A percentile compares a stretch with the other conserved stretches of the same genome.
Evolutionary conservation across 2,888 invertebrate genomes (phyloP).

Genomic region (Drosophila demipolita): DNA sequence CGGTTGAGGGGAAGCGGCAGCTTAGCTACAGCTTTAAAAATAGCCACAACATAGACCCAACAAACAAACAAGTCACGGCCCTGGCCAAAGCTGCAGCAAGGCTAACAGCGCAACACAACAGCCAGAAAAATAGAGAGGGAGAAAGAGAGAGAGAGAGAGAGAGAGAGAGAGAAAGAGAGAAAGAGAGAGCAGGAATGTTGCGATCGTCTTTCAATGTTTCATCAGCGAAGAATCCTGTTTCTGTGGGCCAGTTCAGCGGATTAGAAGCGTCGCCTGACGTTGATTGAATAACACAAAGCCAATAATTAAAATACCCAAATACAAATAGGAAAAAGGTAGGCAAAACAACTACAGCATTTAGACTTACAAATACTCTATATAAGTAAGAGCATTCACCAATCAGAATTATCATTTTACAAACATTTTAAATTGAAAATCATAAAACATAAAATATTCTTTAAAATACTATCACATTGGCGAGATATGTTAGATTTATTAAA

Average conservation of each 20-base stretch:
- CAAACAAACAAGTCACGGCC: slow-evolving; percentile 75
- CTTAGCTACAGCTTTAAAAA: slow-evolving; percentile 58
- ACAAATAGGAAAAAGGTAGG: slow-evolving; percentile 4
- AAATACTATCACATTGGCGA: neutral
- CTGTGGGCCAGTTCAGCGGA: slow-evolving; percentile 55
- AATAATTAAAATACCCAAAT: slow-evolving; percentile 8
- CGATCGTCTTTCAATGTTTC: slow-evolving; percentile 67
- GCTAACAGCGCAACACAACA: slow-evolving; percentile 28
- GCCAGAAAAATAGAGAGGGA: neutral
- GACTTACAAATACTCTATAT: slow-evolving; percentile 9
- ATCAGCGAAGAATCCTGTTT: slow-evolving; percentile 70
- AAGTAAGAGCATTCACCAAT: neutral
- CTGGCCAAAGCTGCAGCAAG: slow-evolving; percentile 59
- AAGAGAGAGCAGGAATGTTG: slow-evolving; percentile 57
- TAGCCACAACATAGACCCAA: slow-evolving; percentile 64
- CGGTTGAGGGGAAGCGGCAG: neutral
- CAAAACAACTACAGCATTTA: neutral
- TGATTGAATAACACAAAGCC: slow-evolving; percentile 55
- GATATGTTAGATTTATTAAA: neutral
- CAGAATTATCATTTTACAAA: neutral
- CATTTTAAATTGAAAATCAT: neutral
- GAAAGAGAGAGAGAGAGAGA: neutral
- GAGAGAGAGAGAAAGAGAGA: neutral
- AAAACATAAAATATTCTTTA: neutral
- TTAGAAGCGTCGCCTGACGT: slow-evolving; percentile 61